Evolutionary conservation across 2,888 invertebrate genomes (phyloP), one percentile per base, ranked within the genome.

Genomic region (Orthonychiurus folsomi): DNA sequence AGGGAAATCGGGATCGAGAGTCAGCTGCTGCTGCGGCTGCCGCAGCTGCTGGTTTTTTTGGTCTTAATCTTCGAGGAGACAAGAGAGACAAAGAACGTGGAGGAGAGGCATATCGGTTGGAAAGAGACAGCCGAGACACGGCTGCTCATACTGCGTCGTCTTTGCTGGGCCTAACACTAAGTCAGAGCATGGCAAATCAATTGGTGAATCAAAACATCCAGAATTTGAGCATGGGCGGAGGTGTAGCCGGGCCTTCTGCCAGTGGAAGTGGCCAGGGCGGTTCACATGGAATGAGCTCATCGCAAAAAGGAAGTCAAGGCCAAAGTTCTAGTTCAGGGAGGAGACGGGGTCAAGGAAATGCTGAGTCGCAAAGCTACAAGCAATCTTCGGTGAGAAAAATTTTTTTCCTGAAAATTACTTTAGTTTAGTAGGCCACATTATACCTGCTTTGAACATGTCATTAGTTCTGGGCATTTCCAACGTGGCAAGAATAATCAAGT

Each of bases 181-280:
- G 47, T 3, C 59, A 59, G 26, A 59, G 47, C 5, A 59, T 59
- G 59, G 59, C 59, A 5, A 59, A 23, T 59, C 59, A 59, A 25
- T 26, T 59, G 5, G 47, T 59, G 50, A 59, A 37, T 50, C 59
- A 59, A 20, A 25, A 25, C 3, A 20, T 59, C 24, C 59, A 59
- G 50, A 59, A 59, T 25, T 50, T 59, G 59, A 59, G 50, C 50
- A 59, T 59, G 59, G 59, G 48, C 47, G 28, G 5, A 24, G 20
- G 50, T 3, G 3, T 9, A 52, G 28, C 57, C 26, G 57, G 57
- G 26, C 48, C 21, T 12, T 59, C 59, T 5, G 56, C 56, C 24
- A 9, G 5, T 15, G 61, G 56, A 47, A 55, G 56, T 50, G 48
- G 47, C 26, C 61, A 61, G 28, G 47, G 60, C 3, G 9, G n/a